phyloP scores from a whole-genome alignment of 2,113 vertebrate species.

The Empidonax traillii region DNA sequence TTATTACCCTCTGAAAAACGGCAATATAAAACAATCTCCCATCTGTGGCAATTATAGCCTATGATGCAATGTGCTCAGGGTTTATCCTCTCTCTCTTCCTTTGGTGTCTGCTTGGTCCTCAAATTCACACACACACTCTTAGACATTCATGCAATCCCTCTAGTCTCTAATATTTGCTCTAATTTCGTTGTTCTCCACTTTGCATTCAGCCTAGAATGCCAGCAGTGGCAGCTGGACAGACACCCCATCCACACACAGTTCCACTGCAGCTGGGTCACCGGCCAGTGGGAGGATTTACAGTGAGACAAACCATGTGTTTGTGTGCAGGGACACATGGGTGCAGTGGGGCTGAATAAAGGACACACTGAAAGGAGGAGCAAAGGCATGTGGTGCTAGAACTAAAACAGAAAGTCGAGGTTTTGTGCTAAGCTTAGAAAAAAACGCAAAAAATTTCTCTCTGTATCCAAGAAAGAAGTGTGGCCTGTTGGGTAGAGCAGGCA shows the following conservation, averaged over 20 bases:
- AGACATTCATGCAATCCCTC: not conserved
- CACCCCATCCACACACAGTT: accelerated
- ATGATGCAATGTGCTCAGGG: not conserved
- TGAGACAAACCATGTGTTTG: accelerated
- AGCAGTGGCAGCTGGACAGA: not conserved
- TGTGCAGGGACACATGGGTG: accelerated
- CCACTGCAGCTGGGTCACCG: accelerated
- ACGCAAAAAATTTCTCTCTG: not conserved
- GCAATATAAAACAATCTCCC: conserved; percentile 7
- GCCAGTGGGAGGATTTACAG: not conserved
- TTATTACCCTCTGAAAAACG: conserved; percentile 12
- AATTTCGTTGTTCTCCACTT: not conserved
- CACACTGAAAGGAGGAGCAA: not conserved
- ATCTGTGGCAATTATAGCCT: conserved; percentile 18
- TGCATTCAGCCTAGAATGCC: not conserved
- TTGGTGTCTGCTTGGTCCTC: not conserved
- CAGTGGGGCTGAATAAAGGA: not conserved
- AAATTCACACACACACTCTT: not conserved
- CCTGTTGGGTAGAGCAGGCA: not conserved
- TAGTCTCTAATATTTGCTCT: not conserved
- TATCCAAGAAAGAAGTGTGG: not conserved
- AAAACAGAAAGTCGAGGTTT: not conserved
- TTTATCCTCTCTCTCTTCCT: not conserved
- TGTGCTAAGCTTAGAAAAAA: not conserved
- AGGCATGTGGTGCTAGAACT: not conserved